Evolutionary conservation across 1,140 invertebrate species (phyloP).

Genomic region (Atta texana): DNA sequence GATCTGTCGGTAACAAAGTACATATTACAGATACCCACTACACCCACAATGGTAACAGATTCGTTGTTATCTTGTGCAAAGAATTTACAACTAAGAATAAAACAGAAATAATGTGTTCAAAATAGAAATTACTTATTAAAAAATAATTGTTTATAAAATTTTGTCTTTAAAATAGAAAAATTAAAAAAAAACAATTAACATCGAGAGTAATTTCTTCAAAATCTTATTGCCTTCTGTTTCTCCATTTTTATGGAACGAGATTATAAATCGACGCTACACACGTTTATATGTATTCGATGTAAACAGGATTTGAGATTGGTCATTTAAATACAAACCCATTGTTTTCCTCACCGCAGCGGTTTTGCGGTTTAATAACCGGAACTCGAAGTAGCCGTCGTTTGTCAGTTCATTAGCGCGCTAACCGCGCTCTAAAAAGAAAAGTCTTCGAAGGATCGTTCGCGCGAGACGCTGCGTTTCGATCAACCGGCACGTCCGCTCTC

Average conservation of each 20-base stretch:
- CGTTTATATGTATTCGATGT: not conserved
- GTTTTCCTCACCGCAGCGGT: slow-evolving; percentile 24
- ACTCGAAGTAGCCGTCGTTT: slow-evolving; percentile 70
- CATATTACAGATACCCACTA: slow-evolving; percentile 55
- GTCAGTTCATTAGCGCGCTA: slow-evolving; percentile 71
- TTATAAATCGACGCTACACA: not conserved
- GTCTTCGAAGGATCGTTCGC: slow-evolving; percentile 55
- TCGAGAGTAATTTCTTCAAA: not conserved
- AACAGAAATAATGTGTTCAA: not conserved
- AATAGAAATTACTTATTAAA: not conserved
- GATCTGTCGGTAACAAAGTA: slow-evolving; percentile 48
- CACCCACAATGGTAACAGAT: slow-evolving; percentile 51
- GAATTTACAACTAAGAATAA: slow-evolving; percentile 29
- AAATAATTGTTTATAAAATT: not conserved
- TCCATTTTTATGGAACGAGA: not conserved
- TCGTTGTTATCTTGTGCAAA: slow-evolving; percentile 9
- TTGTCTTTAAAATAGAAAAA: not conserved
- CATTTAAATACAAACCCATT: slow-evolving; percentile 23
- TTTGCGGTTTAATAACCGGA: slow-evolving; percentile 74
- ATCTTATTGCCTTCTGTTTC: not conserved
- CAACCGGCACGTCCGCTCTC: slow-evolving; percentile 20
- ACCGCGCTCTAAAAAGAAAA: slow-evolving; percentile 65
- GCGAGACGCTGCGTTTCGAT: slow-evolving; percentile 33
- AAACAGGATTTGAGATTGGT: not conserved
- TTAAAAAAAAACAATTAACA: not conserved